Evolutionary conservation across 1,140 invertebrate species (phyloP), one percentile per base, ranked within the genome.

Genomic region (Berghia stephanieae): DNA sequence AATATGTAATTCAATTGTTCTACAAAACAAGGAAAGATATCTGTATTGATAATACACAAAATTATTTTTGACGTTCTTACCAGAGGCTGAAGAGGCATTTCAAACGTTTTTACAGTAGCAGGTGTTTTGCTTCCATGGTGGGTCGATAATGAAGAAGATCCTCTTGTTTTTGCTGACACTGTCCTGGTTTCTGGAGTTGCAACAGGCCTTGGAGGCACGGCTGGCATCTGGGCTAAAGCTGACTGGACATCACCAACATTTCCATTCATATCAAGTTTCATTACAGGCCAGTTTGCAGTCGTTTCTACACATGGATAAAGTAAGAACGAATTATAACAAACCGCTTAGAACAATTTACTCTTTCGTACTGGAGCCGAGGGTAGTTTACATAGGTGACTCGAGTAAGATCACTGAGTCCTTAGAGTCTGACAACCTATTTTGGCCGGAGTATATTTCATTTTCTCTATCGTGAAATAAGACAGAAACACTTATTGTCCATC

Each of bases 21-120:
- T 52, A 24, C 49, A 52, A 24, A 3, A 52, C 18, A 1, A 2
- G 49, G 49, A 21, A 52, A 1, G 16, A 21, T 16, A 63, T 21
- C 31, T 31, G 31, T 63, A n/a, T 49, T n/a, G n/a, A 49, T 13
- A 49, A 13, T 49, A 49, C 46, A 49, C n/a, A 10, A 13, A n/a
- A 49, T n/a, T 49, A 13, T 10, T 10, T 13, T 13, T 49, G n/a
- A 49, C n/a, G n/a, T n/a, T 75, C 82, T 77, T 80, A 87, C 86
- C 83, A 86, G 71, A 36, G 85, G 86, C 60, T 86, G 86, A 52
- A 86, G 69, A 49, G 83, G 83, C 83, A 88, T 86, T 74, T 88
- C 86, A 81, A 80, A 88, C 18, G 85, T 88, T 80, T 84, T 86
- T 52, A 87, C 63, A 34, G 85, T 80, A 10, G 84, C 86, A 34